A percentile compares a stretch with the other conserved stretches of the same genome.
These are phyloP conservation scores for Pseudococcus longispinus DNA, from an alignment of 2,888 invertebrate species.

Conservation along the genomic window DNA sequence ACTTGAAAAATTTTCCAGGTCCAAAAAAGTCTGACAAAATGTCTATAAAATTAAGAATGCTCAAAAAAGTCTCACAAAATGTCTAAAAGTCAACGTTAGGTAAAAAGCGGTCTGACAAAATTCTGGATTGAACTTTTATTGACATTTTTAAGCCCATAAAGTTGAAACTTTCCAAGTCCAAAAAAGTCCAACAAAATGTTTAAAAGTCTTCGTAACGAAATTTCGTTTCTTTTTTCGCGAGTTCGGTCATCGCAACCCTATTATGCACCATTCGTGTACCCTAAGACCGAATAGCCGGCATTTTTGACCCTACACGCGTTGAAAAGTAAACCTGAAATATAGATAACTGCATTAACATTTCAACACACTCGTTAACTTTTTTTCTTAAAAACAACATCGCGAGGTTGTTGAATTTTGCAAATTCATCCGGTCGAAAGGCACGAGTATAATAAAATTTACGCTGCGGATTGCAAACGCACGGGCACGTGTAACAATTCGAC, in stretches of 20 bases:
- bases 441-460: slow-evolving; percentile 21
- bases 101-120: too few relatives aligned
- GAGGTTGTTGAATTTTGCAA: slow-evolving; percentile 11
- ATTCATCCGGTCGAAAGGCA: slow-evolving; percentile 19
- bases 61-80: too few relatives aligned
- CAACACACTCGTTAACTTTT: not conserved
- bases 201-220: not conserved
- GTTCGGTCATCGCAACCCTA: not conserved
- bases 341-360: not conserved
- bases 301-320: not conserved
- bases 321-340: not conserved
- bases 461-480: not conserved
- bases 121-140: too few relatives aligned
- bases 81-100: too few relatives aligned
- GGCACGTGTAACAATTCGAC: not conserved
- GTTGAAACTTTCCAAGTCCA: too few relatives aligned
- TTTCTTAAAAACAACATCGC: not conserved
- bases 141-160: too few relatives aligned
- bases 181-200: too few relatives aligned
- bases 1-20: too few relatives aligned
- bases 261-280: too few relatives aligned
- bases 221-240: not conserved
- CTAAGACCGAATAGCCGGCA: not conserved
- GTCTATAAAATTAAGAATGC: too few relatives aligned
- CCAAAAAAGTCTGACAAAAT: too few relatives aligned